Conservation (phyloP, 2,888 invertebrate species). For the Microdon myrmicae region DNA sequence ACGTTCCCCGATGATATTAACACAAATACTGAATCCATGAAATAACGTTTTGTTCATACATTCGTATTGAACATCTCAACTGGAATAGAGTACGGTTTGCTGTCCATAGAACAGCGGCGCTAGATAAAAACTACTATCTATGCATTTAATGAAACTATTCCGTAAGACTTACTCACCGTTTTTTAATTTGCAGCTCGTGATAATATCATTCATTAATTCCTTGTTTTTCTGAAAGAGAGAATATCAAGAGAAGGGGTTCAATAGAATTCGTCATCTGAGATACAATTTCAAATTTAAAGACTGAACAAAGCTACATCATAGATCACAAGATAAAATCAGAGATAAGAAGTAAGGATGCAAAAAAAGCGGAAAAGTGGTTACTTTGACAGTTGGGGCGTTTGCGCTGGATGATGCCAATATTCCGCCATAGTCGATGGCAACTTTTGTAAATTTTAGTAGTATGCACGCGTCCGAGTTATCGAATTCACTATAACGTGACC, state of each 20-base stretch:
- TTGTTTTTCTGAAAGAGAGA: conserved; percentile 77
- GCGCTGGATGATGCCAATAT: conserved; percentile 15
- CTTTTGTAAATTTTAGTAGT: conserved; percentile 54
- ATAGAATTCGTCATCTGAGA: not conserved
- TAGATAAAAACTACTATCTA: too few species aligned
- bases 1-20: too few species aligned
- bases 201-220: conserved; percentile 79
- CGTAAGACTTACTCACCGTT: conserved; percentile 70
- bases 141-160: conserved; percentile 57
- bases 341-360: not conserved
- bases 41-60: too few species aligned
- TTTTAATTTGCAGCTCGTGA: conserved; percentile 74
- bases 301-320: too few species aligned
- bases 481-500: conserved; percentile 62
- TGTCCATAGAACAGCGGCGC: too few species aligned
- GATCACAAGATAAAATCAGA: too few species aligned
- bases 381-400: conserved; percentile 15
- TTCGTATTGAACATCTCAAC: too few species aligned
- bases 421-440: conserved; percentile 38
- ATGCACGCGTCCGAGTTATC: conserved; percentile 58
- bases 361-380: conserved; percentile 13
- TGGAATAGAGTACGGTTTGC: too few species aligned
- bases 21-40: too few species aligned
- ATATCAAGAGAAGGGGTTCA: conserved; percentile 3
- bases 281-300: not conserved